These are phyloP conservation scores for Osedax frankpressi DNA, from an alignment of 2,888 invertebrate genomes.

Conservation along the genomic window DNA sequence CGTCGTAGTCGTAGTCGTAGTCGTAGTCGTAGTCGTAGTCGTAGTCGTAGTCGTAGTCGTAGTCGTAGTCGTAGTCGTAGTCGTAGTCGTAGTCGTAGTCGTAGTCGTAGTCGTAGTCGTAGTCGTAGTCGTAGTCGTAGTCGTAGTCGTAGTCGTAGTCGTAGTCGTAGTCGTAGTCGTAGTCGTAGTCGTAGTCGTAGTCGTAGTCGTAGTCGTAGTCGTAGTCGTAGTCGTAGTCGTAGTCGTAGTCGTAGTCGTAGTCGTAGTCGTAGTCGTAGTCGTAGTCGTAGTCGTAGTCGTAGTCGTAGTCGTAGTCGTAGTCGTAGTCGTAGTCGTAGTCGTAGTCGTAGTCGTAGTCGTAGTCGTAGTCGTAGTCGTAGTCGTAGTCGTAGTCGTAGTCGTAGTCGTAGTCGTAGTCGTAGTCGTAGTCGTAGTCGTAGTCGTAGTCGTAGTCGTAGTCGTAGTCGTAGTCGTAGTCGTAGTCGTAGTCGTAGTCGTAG, in stretches of 20 bases:
- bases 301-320: neutral
- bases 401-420: neutral
- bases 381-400: neutral
- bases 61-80: neutral
- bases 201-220: conserved; percentile 9
- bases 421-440: neutral
- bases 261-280: conserved; percentile 2
- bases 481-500: conserved; percentile 23
- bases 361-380: neutral
- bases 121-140: neutral
- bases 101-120: neutral
- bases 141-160: neutral
- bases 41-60: neutral
- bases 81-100: neutral
- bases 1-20: neutral
- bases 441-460: conserved; percentile 18
- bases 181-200: neutral
- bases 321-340: neutral
- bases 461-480: conserved; percentile 23
- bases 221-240: conserved; percentile 13
- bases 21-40: neutral
- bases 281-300: neutral
- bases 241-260: conserved; percentile 14
- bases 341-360: neutral
- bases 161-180: neutral